Conservation (phyloP, 2,113 vertebrate species). For the Grallaria varia region DNA sequence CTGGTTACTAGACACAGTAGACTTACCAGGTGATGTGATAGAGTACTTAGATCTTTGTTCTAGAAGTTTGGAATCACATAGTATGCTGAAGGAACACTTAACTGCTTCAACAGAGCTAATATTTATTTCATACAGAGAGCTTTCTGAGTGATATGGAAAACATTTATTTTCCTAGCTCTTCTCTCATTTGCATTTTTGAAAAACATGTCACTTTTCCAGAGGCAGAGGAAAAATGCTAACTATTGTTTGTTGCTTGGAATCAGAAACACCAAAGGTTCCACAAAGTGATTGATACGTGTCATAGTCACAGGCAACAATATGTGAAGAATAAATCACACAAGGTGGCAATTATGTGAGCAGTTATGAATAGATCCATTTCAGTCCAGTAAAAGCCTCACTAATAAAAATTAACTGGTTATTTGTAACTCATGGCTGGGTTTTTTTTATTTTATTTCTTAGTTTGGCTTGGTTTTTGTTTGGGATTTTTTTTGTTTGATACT, state of each 20-base stretch:
- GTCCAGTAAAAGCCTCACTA: not conserved
- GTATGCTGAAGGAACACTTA: not conserved
- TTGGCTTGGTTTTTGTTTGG: not conserved
- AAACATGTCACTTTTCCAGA: not conserved
- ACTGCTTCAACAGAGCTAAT: not conserved
- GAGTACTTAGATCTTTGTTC: not conserved
- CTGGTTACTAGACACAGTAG: not conserved
- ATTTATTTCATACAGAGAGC: not conserved
- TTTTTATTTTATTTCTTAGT: too few relatives aligned
- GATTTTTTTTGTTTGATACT: not conserved
- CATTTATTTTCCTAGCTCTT: not conserved
- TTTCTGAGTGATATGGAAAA: not conserved
- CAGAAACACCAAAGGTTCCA: not conserved
- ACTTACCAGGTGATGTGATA: not conserved
- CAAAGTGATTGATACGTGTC: accelerated
- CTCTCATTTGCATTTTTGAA: not conserved
- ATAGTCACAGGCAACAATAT: not conserved
- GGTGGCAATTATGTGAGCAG: not conserved
- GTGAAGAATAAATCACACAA: not conserved
- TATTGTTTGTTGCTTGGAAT: not conserved
- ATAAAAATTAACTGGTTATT: not conserved
- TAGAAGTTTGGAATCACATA: not conserved
- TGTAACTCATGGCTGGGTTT: not conserved
- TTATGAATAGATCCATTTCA: not conserved
- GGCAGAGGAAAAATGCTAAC: not conserved